Conservation (phyloP, 1,140 invertebrate species). For the Linepithema humile region DNA sequence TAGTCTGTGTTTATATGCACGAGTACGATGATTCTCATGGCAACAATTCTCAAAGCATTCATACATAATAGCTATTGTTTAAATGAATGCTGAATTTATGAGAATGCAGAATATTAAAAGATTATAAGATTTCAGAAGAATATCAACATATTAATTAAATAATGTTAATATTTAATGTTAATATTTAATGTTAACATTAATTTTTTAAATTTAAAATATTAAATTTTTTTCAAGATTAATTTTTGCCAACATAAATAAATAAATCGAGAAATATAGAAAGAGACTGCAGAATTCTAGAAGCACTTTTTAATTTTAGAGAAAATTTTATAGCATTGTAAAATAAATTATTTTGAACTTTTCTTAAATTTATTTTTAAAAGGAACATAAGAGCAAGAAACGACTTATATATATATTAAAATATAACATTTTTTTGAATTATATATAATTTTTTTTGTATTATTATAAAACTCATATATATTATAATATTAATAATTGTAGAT, state of each 20-base stretch:
- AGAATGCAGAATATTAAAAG: too few species aligned
- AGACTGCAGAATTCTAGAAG: background rate
- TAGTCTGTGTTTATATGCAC: background rate
- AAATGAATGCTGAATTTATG: background rate
- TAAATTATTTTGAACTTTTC: background rate
- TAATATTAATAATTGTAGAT: background rate
- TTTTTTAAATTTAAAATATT: background rate
- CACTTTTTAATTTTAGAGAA: background rate
- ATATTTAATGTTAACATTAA: too few species aligned
- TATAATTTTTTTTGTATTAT: background rate
- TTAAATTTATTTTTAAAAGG: background rate
- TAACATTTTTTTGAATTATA: background rate
- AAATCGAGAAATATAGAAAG: background rate
- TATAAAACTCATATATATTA: too few species aligned
- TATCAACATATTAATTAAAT: too few species aligned
- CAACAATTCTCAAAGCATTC: background rate
- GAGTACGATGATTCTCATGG: background rate
- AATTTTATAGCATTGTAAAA: constrained; percentile 4
- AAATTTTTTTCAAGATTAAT: background rate
- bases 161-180: too few species aligned
- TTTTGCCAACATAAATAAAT: background rate
- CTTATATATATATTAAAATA: background rate
- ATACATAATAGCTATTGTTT: background rate
- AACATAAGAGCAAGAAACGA: background rate
- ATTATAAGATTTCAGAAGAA: too few species aligned